Evolutionary conservation across 92 coral and sea anemone genomes (phyloP).

Genomic region (Desmophyllum pertusum): DNA sequence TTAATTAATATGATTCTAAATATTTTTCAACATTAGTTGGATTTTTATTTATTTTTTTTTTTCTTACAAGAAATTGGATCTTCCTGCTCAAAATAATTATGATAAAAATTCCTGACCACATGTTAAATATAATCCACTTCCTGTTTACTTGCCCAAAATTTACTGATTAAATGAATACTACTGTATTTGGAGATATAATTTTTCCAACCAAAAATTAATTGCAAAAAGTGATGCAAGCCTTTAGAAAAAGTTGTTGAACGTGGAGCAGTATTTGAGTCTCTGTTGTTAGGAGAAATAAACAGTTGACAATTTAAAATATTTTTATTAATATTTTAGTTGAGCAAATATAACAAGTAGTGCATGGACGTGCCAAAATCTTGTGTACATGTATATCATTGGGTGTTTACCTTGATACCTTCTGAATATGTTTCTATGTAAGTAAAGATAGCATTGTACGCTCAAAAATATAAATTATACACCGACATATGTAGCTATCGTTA

Average conservation of each 20-base stretch:
- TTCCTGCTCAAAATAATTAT: slow-evolving; percentile 13
- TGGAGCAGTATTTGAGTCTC: not conserved
- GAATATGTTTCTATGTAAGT: too few species aligned
- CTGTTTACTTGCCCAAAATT: not conserved
- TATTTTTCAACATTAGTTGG: not conserved
- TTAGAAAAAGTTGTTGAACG: not conserved
- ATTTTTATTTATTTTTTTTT: not conserved
- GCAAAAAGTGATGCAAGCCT: too few species aligned
- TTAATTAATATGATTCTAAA: not conserved
- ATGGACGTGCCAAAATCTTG: not conserved
- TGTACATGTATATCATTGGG: not conserved
- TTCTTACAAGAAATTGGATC: not conserved
- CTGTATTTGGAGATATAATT: too few species aligned
- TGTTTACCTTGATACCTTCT: not conserved
- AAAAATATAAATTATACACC: too few species aligned
- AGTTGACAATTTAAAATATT: not conserved
- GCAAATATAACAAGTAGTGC: not conserved
- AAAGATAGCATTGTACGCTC: too few species aligned
- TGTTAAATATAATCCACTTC: not conserved
- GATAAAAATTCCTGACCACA: not conserved
- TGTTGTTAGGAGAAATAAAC: not conserved
- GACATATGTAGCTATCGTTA: too few species aligned
- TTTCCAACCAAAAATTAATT: too few species aligned
- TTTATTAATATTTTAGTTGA: not conserved
- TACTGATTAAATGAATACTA: too few species aligned